Conservation (phyloP, 1,140 invertebrate genomes). For the Cepaea nemoralis region DNA sequence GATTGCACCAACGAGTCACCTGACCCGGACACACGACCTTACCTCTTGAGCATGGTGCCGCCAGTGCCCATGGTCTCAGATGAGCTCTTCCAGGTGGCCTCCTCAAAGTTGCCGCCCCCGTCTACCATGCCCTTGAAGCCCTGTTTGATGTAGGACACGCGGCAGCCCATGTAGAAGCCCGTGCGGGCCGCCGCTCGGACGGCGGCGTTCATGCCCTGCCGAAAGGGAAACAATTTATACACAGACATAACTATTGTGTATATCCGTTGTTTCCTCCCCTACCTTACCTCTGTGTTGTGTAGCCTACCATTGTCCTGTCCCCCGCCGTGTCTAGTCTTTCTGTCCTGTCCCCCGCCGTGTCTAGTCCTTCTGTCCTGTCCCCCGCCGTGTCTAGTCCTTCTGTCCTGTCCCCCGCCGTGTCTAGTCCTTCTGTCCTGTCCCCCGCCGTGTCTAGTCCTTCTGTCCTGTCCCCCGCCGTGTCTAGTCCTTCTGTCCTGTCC, state of each 20-base stretch:
- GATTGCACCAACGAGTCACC: no score
- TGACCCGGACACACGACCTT: neutral
- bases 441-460: no score
- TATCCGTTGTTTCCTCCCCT: neutral
- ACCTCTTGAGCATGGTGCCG: constrained; percentile 34
- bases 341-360: no score
- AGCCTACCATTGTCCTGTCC: neutral
- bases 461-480: no score
- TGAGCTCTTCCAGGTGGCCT: constrained; percentile 21
- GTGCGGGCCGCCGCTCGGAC: constrained; percentile 15
- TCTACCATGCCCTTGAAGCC: constrained; percentile 31
- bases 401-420: no score
- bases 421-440: no score
- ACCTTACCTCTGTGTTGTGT: neutral
- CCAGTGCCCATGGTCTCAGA: neutral
- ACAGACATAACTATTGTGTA: neutral
- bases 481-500: no score
- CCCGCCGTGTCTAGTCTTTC: no score
- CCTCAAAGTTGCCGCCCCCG: constrained; percentile 1
- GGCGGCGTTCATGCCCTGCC: constrained; percentile 32
- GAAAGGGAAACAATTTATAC: neutral
- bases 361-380: no score
- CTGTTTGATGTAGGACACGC: constrained; percentile 29
- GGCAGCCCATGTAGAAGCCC: constrained; percentile 7
- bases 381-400: no score